These are phyloP conservation scores for Bubo bubo DNA, from an alignment of 2,113 vertebrate genomes.

Conservation along the genomic window DNA sequence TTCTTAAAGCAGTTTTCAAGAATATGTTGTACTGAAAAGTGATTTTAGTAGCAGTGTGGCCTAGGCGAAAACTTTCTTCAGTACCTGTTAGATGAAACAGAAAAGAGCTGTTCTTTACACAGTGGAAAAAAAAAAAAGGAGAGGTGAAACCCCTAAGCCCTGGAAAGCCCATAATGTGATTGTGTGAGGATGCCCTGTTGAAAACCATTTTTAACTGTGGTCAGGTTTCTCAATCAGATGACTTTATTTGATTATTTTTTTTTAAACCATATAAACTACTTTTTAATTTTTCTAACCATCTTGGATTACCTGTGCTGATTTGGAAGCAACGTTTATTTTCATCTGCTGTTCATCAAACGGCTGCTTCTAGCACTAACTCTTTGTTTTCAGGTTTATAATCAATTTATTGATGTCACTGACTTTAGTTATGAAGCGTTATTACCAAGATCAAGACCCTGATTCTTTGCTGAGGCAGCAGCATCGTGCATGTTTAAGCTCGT, in stretches of 20 bases:
- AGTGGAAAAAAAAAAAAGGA: background rate
- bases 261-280: rapidly evolving
- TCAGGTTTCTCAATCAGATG: background rate
- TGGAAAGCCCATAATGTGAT: background rate
- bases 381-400: background rate
- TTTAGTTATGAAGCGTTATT: rapidly evolving
- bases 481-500: rapidly evolving
- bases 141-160: background rate
- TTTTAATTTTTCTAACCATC: background rate
- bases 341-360: rapidly evolving
- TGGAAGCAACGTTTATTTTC: rapidly evolving
- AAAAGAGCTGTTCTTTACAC: background rate
- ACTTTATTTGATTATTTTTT: background rate
- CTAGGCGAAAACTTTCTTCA: background rate
- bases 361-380: background rate
- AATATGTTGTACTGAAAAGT: background rate
- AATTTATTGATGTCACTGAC: background rate
- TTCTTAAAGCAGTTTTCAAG: background rate
- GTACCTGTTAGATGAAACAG: background rate
- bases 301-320: background rate
- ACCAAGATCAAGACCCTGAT: background rate
- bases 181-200: background rate
- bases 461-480: background rate
- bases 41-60: background rate
- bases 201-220: background rate